A percentile compares a stretch with the other conserved stretches of the same genome.
These are phyloP conservation scores for Leptestheria dahalacensis DNA, from an alignment of 1,140 invertebrate species.

Conservation along the genomic window DNA sequence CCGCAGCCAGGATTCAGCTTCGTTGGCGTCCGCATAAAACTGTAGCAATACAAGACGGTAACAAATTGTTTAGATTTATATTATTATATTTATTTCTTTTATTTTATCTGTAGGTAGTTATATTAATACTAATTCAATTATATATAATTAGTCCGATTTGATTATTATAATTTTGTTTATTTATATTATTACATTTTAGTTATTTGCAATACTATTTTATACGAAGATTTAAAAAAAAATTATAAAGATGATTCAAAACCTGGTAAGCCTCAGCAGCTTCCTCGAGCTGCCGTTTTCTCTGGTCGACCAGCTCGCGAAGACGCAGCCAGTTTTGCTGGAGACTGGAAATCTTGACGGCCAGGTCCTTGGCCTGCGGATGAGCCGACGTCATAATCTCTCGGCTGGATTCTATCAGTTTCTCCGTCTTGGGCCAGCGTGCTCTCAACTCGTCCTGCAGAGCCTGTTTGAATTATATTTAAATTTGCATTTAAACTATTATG, in stretches of 20 bases:
- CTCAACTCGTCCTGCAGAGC: conserved; percentile 79
- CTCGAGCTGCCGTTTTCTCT: conserved; percentile 68
- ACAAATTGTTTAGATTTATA: not conserved
- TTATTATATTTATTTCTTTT: too few species aligned
- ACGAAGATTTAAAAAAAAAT: not conserved
- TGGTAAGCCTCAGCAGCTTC: conserved; percentile 89
- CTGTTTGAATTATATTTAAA: conserved; percentile 23
- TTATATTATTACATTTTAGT: too few species aligned
- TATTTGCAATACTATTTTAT: not conserved
- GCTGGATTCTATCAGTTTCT: conserved; percentile 56
- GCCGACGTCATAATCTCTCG: conserved; percentile 55
- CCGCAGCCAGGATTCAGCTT: conserved; percentile 92
- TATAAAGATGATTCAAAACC: conserved; percentile 27
- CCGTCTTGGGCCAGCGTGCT: conserved; percentile 58
- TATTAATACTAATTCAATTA: too few species aligned
- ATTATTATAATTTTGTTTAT: too few species aligned
- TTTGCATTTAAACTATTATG: too few species aligned
- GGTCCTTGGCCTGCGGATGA: conserved; percentile 60
- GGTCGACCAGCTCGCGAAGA: conserved; percentile 64
- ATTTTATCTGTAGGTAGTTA: too few species aligned
- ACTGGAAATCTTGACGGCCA: conserved; percentile 58
- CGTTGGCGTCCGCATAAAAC: conserved; percentile 93
- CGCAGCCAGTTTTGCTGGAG: conserved; percentile 71
- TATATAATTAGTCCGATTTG: too few species aligned
- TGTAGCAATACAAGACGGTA: conserved; percentile 27